phyloP scores from a whole-genome alignment of 64 coral and sea anemone species.

The Orbicella faveolata region DNA sequence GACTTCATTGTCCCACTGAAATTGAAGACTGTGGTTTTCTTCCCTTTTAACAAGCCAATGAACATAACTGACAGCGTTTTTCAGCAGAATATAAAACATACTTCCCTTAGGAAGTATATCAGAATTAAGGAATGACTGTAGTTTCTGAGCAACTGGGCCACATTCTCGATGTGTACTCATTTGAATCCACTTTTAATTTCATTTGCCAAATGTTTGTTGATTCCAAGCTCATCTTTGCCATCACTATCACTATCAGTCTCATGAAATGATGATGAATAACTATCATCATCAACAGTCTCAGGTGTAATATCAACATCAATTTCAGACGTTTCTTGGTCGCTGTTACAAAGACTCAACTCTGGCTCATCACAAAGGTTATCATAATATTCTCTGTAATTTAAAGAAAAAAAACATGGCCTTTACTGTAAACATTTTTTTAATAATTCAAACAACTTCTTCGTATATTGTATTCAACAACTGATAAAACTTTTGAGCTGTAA shows the following conservation, averaged over 20 bases:
- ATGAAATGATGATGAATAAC: conserved; percentile 73
- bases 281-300: conserved; percentile 62
- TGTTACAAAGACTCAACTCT: conserved; percentile 52
- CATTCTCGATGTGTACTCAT: conserved; percentile 51
- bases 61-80: no score
- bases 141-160: conserved; percentile 55
- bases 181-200: conserved; percentile 70
- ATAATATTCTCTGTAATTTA: conserved; percentile 61
- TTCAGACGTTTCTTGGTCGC: conserved; percentile 48
- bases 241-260: conserved; percentile 49
- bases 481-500: no score
- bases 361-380: conserved; percentile 55
- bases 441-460: conserved; percentile 37
- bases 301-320: conserved; percentile 50
- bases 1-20: no score
- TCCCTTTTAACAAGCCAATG: no score
- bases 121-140: conserved; percentile 54
- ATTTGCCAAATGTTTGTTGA: conserved; percentile 58
- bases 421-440: conserved; percentile 48
- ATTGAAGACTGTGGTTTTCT: no score
- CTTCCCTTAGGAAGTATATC: conserved; percentile 53
- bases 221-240: conserved; percentile 63
- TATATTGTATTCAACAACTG: neutral
- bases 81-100: conserved; percentile 50
- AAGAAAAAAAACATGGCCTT: conserved; percentile 4